Percentiles rank a stretch among this genome's conserved stretches.
These are phyloP conservation scores for Scolopax bukidnonensis DNA, from an alignment of 2,797 vertebrate species.

Conservation along the genomic window DNA sequence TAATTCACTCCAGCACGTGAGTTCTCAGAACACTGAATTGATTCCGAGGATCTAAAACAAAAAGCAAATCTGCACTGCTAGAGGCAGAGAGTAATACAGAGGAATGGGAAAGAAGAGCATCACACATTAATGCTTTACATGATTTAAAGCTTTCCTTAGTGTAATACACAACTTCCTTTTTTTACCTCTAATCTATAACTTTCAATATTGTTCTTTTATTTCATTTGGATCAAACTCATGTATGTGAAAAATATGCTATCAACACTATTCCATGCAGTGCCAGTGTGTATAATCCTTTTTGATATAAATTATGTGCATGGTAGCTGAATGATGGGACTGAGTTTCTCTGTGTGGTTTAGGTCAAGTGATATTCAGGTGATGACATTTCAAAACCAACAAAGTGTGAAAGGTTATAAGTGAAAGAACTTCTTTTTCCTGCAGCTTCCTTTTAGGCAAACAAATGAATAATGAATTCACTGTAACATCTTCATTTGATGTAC, in stretches of 20 bases:
- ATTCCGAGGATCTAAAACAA: conserved; percentile 10
- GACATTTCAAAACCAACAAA: conserved; percentile 54
- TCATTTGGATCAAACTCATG: not conserved
- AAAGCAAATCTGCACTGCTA: not conserved
- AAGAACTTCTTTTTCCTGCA: not conserved
- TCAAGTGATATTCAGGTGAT: conserved; percentile 28
- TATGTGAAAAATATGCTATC: conserved; percentile 23
- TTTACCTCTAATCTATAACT: not conserved
- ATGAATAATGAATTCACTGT: conserved; percentile 58
- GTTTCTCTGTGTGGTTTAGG: conserved; percentile 16
- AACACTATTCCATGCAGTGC: not conserved
- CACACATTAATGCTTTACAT: not conserved
- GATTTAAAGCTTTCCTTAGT: not conserved
- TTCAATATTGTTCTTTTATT: conserved; percentile 13
- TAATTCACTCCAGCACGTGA: not conserved
- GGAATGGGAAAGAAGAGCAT: not conserved
- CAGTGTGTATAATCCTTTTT: not conserved
- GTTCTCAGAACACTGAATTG: conserved; percentile 1
- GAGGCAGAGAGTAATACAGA: not conserved
- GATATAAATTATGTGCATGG: not conserved
- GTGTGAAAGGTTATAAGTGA: conserved; percentile 52
- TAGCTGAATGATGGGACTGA: not conserved
- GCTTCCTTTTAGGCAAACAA: conserved; percentile 38
- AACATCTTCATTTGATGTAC: conserved; percentile 54
- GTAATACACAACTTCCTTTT: not conserved